Evolutionary conservation across 2,888 invertebrate species (phyloP), one percentile per base, ranked within the genome.

Genomic region (Bugula neritina): DNA sequence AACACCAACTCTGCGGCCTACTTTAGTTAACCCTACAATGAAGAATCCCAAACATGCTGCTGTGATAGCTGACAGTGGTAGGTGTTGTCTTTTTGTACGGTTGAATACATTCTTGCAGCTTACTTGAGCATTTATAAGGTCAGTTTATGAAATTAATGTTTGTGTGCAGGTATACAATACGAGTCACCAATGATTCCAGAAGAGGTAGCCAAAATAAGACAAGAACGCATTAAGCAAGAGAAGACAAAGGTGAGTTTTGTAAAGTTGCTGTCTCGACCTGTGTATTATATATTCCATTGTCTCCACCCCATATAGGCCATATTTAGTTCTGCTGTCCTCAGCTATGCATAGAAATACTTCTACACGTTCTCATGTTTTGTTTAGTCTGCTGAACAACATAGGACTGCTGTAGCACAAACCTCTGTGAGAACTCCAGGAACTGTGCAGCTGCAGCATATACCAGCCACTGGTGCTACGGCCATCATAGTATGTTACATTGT

Each of bases 31-130:
- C 80, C 89, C 90, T 13, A 79, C 82, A 0, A 77, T 79, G 71
- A 93, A 92, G 85, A 92, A 90, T 84, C 88, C 91, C 1, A 93
- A 93, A 55, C 93, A 93, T 83, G 89, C 91, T 34, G 90, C 91
- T 70, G 90, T 93, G 74, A 86, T 95, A 78, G 89, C 89, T 73
- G 94, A 94, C 76, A 90, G 90, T 81, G 92, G 92, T 70, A 63
- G n/a, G 63, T 10, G 13, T 25, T 57, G 10, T 52, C n/a, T n/a
- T n/a, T n/a, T n/a, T n/a, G n/a, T n/a, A n/a, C n/a, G n/a, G n/a
- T n/a, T n/a, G n/a, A n/a, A n/a, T n/a, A n/a, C n/a, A n/a, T n/a
- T n/a, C n/a, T n/a, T n/a, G n/a, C n/a, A n/a, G n/a, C n/a, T n/a
- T n/a, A n/a, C n/a, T n/a, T n/a, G n/a, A n/a, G n/a, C n/a, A n/a